Conservation (phyloP, 1,140 invertebrate genomes). For the Elysia chlorotica region DNA sequence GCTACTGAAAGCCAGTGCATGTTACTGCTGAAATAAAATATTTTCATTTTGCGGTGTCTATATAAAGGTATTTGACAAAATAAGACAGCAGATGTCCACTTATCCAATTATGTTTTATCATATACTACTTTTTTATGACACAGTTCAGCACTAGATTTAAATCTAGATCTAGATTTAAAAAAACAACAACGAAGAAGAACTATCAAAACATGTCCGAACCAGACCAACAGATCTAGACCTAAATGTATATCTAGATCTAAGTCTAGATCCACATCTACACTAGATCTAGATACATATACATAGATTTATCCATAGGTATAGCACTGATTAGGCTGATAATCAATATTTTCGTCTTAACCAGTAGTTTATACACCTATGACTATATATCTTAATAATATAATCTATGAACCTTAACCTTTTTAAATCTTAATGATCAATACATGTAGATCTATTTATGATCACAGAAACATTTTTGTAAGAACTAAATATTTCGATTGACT, state of each 20-base stretch:
- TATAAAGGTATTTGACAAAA: neutral
- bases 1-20: slow-evolving; percentile 7
- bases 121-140: neutral
- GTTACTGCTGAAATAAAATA: neutral
- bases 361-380: neutral
- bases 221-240: neutral
- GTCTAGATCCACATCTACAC: neutral
- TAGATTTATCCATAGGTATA: neutral
- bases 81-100: neutral
- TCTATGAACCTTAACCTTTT: neutral
- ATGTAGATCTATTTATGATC: too few relatives aligned
- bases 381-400: neutral
- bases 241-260: neutral
- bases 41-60: neutral
- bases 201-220: neutral
- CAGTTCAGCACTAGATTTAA: neutral
- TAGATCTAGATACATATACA: neutral
- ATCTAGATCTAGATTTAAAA: neutral
- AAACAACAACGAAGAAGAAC: neutral
- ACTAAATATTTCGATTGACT: too few relatives aligned
- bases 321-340: neutral
- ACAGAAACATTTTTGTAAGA: too few relatives aligned
- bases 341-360: neutral
- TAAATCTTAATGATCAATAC: too few relatives aligned
- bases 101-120: neutral